Evolutionary conservation across 2,113 vertebrate genomes (phyloP).

Genomic region (Calidris pygmaea): DNA sequence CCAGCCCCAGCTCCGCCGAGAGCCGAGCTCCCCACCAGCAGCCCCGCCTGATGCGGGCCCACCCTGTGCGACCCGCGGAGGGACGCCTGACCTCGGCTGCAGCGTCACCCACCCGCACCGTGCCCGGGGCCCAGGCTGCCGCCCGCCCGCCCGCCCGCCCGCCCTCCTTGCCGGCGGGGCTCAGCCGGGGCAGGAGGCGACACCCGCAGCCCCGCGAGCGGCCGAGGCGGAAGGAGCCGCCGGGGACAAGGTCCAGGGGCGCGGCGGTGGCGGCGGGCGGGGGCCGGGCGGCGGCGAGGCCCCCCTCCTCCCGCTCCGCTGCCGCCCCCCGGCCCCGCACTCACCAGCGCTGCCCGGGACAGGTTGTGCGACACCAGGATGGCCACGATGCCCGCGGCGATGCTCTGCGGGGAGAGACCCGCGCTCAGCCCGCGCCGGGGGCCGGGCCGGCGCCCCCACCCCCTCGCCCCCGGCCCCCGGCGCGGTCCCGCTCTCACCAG

Average conservation of each 20-base stretch:
- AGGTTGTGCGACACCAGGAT: constrained; percentile 88
- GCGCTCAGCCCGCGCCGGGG: no score
- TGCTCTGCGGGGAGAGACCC: constrained; percentile 86
- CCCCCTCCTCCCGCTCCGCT: no score
- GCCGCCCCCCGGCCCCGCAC: background rate
- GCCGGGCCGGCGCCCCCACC: no score
- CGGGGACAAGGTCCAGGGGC: constrained; percentile 11
- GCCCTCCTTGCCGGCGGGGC: background rate
- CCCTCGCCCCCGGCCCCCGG: no score
- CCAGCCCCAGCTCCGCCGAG: accelerated
- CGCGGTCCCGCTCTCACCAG: no score
- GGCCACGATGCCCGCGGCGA: constrained; percentile 84
- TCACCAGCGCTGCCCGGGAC: constrained; percentile 57
- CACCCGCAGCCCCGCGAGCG: background rate
- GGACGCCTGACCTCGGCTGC: background rate
- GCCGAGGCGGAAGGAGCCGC: background rate
- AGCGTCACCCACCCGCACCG: background rate
- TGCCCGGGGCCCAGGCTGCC: accelerated
- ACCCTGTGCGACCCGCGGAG: accelerated
- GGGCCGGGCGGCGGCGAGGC: background rate
- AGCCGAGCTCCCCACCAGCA: background rate
- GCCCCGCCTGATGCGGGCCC: background rate
- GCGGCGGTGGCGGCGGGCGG: background rate
- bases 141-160: background rate
- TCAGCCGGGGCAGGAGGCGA: no score